Evolutionary conservation across 64 coral and sea anemone species (phyloP), one percentile per base, ranked within the genome.

Genomic region (Anthopleura sola): DNA sequence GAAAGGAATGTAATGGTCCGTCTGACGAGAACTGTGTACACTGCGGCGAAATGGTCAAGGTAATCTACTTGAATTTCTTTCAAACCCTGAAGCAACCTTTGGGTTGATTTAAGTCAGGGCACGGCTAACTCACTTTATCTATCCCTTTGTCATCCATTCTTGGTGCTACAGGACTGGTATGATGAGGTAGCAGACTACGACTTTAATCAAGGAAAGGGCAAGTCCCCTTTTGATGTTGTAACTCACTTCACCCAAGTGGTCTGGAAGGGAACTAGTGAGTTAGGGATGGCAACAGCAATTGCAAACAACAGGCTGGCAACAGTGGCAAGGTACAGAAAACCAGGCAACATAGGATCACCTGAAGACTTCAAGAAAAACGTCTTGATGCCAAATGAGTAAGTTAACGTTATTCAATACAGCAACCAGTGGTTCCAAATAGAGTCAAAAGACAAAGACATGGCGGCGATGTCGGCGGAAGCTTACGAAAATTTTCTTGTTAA

Each of bases 261-360:
- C 17, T 89, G 87, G 87, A 82, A 83, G 15, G 60, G 37, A 33
- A 83, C 87, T 0, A 89, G 37, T 2, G 78, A 89, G n/a, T 21
- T 89, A 0, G 87, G 87, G 3, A 89, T 89, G 87, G 87, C 87
- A 16, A 89, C 87, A 46, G 87, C 87, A 0, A 36, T 83, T 46
- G 46, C 24, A 21, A n/a, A 36, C 8, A 69, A 89, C 2, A 82
- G 60, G 2, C 31, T 89, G 46, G 74, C 49, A 3, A 51, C 87
- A 5, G 87, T 89, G 0, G 87, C 87, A 2, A 81, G 87, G 5
- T 89, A 89, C 47, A 74, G 38, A 10, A 39, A 60, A 24, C 24
- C 80, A 28, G 88, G 88, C 6, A 90, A 84, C 28, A 23, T 37
- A 17, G 47, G 47, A 6, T 71, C 40, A 2, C 17, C 31, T 19